Evolutionary conservation across 2,113 vertebrate genomes (phyloP).

Genomic region (Melanocharis versteri): DNA sequence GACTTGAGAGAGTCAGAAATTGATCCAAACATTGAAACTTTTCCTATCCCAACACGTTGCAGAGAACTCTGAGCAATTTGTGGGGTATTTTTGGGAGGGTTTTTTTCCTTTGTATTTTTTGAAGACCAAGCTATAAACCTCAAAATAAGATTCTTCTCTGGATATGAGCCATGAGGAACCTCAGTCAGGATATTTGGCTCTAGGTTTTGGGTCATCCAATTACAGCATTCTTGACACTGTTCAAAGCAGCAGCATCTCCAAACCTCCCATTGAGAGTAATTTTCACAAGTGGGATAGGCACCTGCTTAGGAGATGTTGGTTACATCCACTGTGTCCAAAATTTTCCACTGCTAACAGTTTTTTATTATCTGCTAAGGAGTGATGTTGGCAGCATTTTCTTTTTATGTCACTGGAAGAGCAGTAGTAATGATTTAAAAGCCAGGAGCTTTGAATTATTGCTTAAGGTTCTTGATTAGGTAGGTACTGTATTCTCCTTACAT

Average conservation of each 20-base stretch:
- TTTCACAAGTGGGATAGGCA: not conserved
- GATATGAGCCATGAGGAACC: not conserved
- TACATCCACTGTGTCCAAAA: not conserved
- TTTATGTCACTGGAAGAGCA: constrained; percentile 16
- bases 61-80: not conserved
- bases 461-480: constrained; percentile 51
- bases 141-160: not conserved
- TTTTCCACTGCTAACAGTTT: constrained; percentile 19
- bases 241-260: not conserved
- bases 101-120: not conserved
- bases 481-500: constrained; percentile 21
- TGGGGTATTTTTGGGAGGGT: not conserved
- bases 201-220: not conserved
- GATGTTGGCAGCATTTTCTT: constrained; percentile 6
- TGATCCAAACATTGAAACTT: not conserved
- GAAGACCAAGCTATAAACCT: not conserved
- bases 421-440: constrained; percentile 62
- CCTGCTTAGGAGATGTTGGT: not conserved
- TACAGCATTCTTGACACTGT: not conserved
- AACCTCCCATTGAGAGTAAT: not conserved
- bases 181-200: not conserved
- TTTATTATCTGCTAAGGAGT: constrained; percentile 39
- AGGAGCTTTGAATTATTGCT: constrained; percentile 48
- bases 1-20: not conserved
- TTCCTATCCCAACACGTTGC: not conserved